These are phyloP conservation scores for Dendrolimus houi DNA, from an alignment of 2,888 invertebrate species.

Conservation along the genomic window DNA sequence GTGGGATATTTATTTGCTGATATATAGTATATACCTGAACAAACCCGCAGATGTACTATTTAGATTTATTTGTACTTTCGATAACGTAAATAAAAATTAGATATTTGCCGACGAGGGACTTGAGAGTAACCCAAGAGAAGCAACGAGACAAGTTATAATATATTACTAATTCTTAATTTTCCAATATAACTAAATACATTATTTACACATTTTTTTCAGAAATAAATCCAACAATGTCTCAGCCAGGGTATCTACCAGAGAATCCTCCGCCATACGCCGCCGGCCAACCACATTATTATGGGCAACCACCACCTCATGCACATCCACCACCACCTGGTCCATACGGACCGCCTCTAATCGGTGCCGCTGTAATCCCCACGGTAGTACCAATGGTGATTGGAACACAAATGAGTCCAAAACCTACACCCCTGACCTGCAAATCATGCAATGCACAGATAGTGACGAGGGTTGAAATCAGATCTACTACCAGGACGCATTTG, in stretches of 20 bases:
- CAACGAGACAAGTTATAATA: too few species aligned
- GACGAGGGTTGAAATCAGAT: constrained; percentile 48
- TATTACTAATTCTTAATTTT: too few species aligned
- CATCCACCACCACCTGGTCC: constrained; percentile 3
- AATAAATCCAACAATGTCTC: background rate
- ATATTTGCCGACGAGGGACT: too few species aligned
- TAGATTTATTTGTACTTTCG: too few species aligned
- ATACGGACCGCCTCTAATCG: constrained; percentile 5
- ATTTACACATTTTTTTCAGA: background rate
- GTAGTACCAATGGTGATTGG: constrained; percentile 14
- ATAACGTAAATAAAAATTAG: too few species aligned
- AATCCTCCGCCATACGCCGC: constrained; percentile 27
- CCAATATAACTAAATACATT: background rate
- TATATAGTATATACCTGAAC: too few species aligned
- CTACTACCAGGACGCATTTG: constrained; percentile 70
- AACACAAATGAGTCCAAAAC: constrained; percentile 31
- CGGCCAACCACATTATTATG: constrained; percentile 8
- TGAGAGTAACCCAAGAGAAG: too few species aligned
- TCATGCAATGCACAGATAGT: constrained; percentile 57
- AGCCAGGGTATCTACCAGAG: constrained; percentile 6
- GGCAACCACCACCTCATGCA: constrained; percentile 1
- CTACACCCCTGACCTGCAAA: constrained; percentile 44
- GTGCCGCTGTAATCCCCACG: constrained; percentile 9
- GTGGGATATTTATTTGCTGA: too few species aligned
- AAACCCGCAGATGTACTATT: too few species aligned